Evolutionary conservation across 2,113 vertebrate genomes (phyloP).

Genomic region (Nycticorax nycticorax): DNA sequence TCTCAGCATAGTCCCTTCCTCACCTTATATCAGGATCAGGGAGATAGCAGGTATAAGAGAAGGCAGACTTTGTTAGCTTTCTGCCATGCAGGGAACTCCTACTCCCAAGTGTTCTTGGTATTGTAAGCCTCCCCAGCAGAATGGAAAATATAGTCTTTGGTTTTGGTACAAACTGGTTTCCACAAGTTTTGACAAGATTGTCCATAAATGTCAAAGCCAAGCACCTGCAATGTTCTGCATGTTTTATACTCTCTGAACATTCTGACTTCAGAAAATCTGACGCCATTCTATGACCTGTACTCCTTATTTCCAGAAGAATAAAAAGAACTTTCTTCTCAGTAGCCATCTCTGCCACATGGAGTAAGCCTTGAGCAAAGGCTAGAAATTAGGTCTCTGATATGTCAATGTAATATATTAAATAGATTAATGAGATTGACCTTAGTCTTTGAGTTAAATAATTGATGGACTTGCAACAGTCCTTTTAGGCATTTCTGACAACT

Average conservation of each 20-base stretch:
- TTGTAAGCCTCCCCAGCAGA: not conserved
- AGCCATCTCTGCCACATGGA: not conserved
- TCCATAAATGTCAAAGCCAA: not conserved
- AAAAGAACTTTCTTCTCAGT: not conserved
- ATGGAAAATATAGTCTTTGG: not conserved
- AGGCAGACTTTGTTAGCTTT: not conserved
- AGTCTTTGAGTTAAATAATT: not conserved
- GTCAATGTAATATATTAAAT: not conserved
- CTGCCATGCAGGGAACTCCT: not conserved
- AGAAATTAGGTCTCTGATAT: not conserved
- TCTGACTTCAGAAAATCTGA: not conserved
- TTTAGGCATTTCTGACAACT: not conserved
- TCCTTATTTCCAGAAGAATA: not conserved
- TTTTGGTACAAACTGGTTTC: not conserved
- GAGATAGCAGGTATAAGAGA: not conserved
- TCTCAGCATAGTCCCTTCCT: not conserved
- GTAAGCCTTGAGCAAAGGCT: not conserved
- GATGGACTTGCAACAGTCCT: not conserved
- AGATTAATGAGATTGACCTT: not conserved
- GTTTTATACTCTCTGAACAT: not conserved
- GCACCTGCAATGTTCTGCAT: not conserved
- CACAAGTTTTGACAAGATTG: not conserved
- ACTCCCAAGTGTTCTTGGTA: not conserved
- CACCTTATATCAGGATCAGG: not conserved
- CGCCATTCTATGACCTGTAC: not conserved